phyloP scores from a whole-genome alignment of 1,140 invertebrate species.

The Saccostrea cuccullata region DNA sequence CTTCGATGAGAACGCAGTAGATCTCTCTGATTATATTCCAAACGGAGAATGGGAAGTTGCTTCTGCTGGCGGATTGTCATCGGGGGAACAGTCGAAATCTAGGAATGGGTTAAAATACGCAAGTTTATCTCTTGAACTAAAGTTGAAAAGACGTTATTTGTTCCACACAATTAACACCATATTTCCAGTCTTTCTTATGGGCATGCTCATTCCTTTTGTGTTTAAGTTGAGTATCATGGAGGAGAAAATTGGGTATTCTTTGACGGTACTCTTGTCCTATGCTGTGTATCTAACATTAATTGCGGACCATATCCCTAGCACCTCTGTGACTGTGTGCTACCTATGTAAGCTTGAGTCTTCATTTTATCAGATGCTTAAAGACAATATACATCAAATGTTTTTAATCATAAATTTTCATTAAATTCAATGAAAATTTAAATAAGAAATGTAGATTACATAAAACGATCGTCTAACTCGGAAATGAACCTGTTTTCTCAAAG shows the following conservation, averaged over 20 bases:
- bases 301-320: conserved; percentile 60
- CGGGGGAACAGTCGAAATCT: background rate
- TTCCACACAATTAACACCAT: conserved; percentile 63
- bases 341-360: conserved; percentile 39
- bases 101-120: background rate
- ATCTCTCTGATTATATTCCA: conserved; percentile 17
- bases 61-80: background rate
- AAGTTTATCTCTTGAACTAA: conserved; percentile 54
- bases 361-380: background rate
- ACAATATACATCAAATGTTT: too few species aligned
- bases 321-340: conserved; percentile 53
- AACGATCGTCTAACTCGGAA: too few species aligned
- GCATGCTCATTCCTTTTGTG: conserved; percentile 57
- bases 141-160: conserved; percentile 50
- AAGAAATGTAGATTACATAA: too few species aligned
- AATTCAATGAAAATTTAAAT: too few species aligned
- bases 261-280: conserved; percentile 63
- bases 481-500: too few species aligned
- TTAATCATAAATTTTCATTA: too few species aligned
- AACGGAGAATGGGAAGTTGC: conserved; percentile 51
- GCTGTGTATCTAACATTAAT: conserved; percentile 60
- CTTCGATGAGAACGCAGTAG: background rate
- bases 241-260: conserved; percentile 61
- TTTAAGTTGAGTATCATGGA: conserved; percentile 61
- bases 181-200: conserved; percentile 59